phyloP scores from a whole-genome alignment of 2,888 invertebrate genomes.

The Strigamia maritima region DNA sequence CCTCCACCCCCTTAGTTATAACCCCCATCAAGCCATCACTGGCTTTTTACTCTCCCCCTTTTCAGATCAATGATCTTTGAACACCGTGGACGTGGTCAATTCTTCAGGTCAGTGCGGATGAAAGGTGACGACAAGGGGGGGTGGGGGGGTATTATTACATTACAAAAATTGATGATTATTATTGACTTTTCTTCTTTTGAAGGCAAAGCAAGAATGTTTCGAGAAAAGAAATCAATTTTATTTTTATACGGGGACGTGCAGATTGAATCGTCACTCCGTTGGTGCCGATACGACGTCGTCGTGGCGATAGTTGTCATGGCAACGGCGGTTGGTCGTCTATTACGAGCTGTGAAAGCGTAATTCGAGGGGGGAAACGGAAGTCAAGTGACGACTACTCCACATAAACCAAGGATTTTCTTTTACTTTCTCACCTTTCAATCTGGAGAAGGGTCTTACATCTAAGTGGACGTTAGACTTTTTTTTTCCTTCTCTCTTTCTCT shows the following conservation, averaged over 20 bases:
- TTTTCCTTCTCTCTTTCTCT: neutral
- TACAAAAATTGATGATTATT: slow-evolving; percentile 28
- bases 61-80: slow-evolving; percentile 20
- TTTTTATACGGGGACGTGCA: slow-evolving; percentile 7
- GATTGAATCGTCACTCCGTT: slow-evolving; percentile 25
- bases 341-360: slow-evolving; percentile 8
- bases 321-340: neutral
- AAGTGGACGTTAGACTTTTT: slow-evolving; percentile 14
- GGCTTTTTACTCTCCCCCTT: neutral
- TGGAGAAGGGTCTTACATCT: neutral
- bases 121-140: slow-evolving; percentile 16
- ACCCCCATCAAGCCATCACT: neutral
- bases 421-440: slow-evolving; percentile 32
- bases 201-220: neutral
- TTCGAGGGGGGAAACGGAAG: slow-evolving; percentile 28
- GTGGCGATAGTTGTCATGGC: slow-evolving; percentile 11
- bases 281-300: slow-evolving; percentile 8
- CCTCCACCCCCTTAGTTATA: neutral
- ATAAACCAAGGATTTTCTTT: slow-evolving; percentile 32
- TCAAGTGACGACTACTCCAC: neutral
- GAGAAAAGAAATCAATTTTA: slow-evolving; percentile 15
- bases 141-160: neutral
- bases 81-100: slow-evolving; percentile 27
- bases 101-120: slow-evolving; percentile 30
- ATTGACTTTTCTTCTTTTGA: slow-evolving; percentile 10